A percentile compares a stretch with the other conserved stretches of the same genome.
These are phyloP conservation scores for Sycophaga agraensis DNA, from an alignment of 1,140 invertebrate genomes.

Conservation along the genomic window DNA sequence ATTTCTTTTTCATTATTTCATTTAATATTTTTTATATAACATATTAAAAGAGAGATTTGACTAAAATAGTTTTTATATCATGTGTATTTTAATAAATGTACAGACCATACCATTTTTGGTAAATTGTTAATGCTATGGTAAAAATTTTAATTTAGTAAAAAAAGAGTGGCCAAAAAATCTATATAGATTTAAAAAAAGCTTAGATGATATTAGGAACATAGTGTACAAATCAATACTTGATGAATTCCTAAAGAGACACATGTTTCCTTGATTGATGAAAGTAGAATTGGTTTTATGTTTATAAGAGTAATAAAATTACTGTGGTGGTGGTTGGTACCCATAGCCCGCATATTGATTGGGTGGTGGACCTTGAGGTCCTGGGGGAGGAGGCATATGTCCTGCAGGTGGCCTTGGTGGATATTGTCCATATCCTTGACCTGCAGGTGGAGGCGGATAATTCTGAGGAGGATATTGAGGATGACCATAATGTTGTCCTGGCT, in stretches of 20 bases:
- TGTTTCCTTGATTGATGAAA: neutral
- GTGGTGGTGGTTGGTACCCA: slow-evolving; percentile 57
- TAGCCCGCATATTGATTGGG: slow-evolving; percentile 58
- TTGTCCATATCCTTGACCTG: slow-evolving; percentile 52
- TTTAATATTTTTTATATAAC: neutral
- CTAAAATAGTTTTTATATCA: slow-evolving; percentile 8
- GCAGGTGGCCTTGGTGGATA: slow-evolving; percentile 54
- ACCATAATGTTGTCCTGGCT: slow-evolving; percentile 53
- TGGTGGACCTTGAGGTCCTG: slow-evolving; percentile 55
- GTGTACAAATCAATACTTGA: neutral
- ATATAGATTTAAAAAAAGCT: slow-evolving; percentile 3
- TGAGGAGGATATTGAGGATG: slow-evolving; percentile 57
- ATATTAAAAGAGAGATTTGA: slow-evolving; percentile 10
- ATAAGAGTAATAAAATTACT: slow-evolving; percentile 39
- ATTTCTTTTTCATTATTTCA: neutral
- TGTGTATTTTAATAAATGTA: slow-evolving; percentile 18
- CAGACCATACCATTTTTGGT: neutral
- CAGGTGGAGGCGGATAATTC: slow-evolving; percentile 52
- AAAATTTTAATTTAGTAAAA: slow-evolving; percentile 5
- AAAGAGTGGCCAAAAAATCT: neutral
- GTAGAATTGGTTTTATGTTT: slow-evolving; percentile 1
- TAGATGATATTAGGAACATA: slow-evolving; percentile 17
- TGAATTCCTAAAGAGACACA: slow-evolving; percentile 10
- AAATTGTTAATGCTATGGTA: neutral
- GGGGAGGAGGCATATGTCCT: slow-evolving; percentile 55